A percentile compares a stretch with the other conserved stretches of the same genome.
Evolutionary conservation across 2,113 vertebrate species (phyloP).

Genomic region (Onychostoma macrolepis): DNA sequence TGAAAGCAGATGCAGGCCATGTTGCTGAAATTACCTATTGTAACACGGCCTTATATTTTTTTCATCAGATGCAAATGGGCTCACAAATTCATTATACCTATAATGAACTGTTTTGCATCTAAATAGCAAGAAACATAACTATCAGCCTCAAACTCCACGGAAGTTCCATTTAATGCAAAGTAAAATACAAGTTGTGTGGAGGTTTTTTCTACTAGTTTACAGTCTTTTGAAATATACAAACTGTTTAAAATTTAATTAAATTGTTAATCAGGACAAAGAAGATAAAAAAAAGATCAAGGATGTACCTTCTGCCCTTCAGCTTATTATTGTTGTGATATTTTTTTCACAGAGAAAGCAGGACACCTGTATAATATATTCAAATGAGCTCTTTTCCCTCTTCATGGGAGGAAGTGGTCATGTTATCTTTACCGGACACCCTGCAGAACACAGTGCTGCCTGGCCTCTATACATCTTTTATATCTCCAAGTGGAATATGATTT

Average conservation of each 20-base stretch:
- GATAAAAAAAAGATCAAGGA: conserved; percentile 20
- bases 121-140: conserved; percentile 53
- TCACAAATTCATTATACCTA: conserved; percentile 54
- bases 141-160: conserved; percentile 29
- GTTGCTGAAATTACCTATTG: conserved; percentile 45
- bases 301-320: conserved; percentile 35
- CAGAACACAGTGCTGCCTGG: conserved; percentile 34
- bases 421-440: conserved; percentile 26
- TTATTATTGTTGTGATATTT: not conserved
- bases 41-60: conserved; percentile 40
- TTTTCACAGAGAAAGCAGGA: conserved; percentile 4
- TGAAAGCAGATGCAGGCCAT: conserved; percentile 26
- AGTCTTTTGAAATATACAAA: not conserved
- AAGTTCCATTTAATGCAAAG: conserved; percentile 26
- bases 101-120: conserved; percentile 62
- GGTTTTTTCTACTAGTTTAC: not conserved
- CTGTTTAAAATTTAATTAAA: not conserved
- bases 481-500: conserved; percentile 48
- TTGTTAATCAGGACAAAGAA: conserved; percentile 29
- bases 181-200: not conserved
- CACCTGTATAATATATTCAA: conserved; percentile 41
- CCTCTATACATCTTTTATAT: conserved; percentile 41
- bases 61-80: conserved; percentile 51
- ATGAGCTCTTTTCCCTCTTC: conserved; percentile 23
- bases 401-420: not conserved